Evolutionary conservation across 1,140 invertebrate species (phyloP), one percentile per base, ranked within the genome.

Genomic region (Drosophila murphyi): DNA sequence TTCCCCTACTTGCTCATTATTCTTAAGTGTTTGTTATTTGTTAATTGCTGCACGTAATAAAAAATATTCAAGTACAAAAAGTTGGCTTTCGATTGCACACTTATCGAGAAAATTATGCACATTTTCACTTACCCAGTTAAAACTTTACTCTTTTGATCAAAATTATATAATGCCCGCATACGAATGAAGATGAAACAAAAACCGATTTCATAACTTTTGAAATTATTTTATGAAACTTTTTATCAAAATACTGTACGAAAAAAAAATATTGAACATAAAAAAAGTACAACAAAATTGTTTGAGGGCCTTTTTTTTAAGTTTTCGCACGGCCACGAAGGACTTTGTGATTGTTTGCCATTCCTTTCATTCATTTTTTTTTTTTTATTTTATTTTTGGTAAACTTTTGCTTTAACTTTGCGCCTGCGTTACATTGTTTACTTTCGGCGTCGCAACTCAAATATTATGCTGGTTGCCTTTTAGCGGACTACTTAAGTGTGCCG

Each of bases 401-500:
- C 65, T 87, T 85, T 80, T 47, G 64, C 50, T 63, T 60, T 59
- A 62, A 70, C 61, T 50, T 72, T 61, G 56, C 34, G 41, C 74
- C 50, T 41, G 51, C 56, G 74, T 48, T 74, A 76, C 79, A 78
- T 86, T 82, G 76, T 82, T 80, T 63, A 71, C 82, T 71, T 50
- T 50, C 48, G 48, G 37, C 35, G 43, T 47, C 29, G 7, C 47
- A 75, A 73, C 39, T 60, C 48, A 72, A 60, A 76, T 31, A 65
- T 61, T 65, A 63, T 72, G 52, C 71, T 70, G 69, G 48, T 71
- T 80, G 63, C 70, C 55, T 57, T 83, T 83, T 73, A 92, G 91
- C 91, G 69, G 91, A 92, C 82, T 92, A 90, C 75, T 80, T 92
- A 67, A 92, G 77, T 67, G 90, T 92, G 61, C 92, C 91, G 60